Conservation (phyloP, 2,113 vertebrate species). For the Vicugna pacos region DNA sequence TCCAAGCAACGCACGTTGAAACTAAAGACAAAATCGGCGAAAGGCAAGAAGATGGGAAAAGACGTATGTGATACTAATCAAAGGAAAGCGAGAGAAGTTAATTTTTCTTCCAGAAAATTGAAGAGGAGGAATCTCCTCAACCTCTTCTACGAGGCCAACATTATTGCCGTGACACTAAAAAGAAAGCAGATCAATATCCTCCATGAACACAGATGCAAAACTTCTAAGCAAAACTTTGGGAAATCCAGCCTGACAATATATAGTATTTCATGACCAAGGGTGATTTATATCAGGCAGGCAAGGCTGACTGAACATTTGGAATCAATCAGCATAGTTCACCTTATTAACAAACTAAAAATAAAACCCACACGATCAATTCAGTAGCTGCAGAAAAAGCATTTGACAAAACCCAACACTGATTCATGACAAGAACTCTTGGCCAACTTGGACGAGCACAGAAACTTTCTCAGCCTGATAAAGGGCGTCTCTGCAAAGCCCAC, state of each 20-base stretch:
- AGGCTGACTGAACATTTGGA: neutral
- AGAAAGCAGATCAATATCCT: neutral
- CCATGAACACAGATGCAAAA: neutral
- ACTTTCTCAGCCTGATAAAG: neutral
- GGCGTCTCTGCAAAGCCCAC: neutral
- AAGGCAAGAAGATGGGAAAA: neutral
- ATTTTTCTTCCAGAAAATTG: neutral
- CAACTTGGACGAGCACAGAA: neutral
- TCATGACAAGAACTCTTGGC: too few species aligned
- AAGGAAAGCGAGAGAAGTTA: neutral
- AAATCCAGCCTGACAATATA: neutral
- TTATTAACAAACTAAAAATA: neutral
- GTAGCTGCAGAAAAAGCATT: neutral
- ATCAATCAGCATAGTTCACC: neutral
- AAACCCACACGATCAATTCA: neutral
- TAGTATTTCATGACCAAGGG: neutral
- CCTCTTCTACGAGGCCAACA: neutral
- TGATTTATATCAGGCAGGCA: neutral
- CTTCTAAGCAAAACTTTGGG: neutral
- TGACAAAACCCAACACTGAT: neutral
- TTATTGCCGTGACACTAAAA: neutral
- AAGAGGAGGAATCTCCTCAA: neutral
- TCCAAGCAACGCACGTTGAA: neutral
- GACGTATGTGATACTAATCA: fast-evolving
- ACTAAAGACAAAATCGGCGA: neutral